A percentile compares a stretch with the other conserved stretches of the same genome.
phyloP scores from a whole-genome alignment of 2,888 invertebrate genomes.

The Matsumyia berberina region DNA sequence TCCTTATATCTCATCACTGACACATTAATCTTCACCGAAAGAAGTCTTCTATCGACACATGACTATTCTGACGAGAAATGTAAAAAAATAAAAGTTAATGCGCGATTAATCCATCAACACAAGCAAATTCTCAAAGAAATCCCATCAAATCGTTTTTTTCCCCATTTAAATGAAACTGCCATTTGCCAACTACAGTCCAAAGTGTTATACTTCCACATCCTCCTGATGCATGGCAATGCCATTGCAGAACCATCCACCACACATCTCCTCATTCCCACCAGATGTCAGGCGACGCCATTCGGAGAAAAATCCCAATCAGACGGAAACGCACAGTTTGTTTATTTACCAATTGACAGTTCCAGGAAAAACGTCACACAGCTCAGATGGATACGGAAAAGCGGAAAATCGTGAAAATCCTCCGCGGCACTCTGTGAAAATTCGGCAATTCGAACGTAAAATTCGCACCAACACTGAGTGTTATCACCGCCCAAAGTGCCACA shows the following conservation, averaged over 20 bases:
- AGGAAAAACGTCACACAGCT: conserved; percentile 83
- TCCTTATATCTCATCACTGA: too few species aligned
- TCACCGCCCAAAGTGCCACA: conserved; percentile 1
- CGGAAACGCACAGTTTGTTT: conserved; percentile 79
- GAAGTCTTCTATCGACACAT: too few species aligned
- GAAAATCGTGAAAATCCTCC: conserved; percentile 73
- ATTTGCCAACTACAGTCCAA: neutral
- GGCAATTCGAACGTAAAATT: conserved; percentile 47
- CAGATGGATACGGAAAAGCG: conserved; percentile 79
- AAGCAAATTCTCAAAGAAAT: too few species aligned
- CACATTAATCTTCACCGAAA: too few species aligned
- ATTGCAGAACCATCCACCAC: neutral
- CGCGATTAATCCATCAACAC: too few species aligned
- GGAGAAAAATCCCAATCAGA: conserved; percentile 64
- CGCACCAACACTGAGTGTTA: conserved; percentile 5
- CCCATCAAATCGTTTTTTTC: conserved; percentile 2
- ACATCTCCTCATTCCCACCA: conserved; percentile 36
- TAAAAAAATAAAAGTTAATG: too few species aligned
- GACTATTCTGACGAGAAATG: too few species aligned
- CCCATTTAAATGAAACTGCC: too few species aligned
- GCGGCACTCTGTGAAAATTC: conserved; percentile 64
- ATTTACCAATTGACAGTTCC: conserved; percentile 82
- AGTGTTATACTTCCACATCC: conserved; percentile 58
- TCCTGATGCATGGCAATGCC: conserved; percentile 55
- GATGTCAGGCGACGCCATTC: conserved; percentile 12